Conservation (phyloP, 2,888 invertebrate species). For the Polia nebulosa region DNA sequence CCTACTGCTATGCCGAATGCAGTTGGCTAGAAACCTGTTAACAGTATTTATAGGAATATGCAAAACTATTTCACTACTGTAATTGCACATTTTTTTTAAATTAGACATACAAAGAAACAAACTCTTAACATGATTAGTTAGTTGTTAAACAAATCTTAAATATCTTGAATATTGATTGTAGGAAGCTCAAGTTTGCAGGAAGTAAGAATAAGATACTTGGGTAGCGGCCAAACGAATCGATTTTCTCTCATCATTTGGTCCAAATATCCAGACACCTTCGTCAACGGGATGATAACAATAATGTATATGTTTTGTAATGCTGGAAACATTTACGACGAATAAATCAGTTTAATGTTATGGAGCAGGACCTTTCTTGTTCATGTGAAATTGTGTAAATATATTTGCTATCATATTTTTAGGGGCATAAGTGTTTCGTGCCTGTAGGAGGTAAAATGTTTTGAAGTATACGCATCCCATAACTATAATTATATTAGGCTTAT, state of each 20-base stretch:
- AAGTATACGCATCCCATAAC: background rate
- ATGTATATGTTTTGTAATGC: background rate
- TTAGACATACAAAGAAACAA: background rate
- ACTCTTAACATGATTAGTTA: background rate
- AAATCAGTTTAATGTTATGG: constrained; percentile 15
- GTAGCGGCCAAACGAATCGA: constrained; percentile 73
- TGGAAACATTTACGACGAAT: constrained; percentile 8
- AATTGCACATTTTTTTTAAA: no score
- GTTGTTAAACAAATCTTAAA: background rate
- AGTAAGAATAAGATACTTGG: constrained; percentile 64
- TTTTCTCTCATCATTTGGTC: constrained; percentile 62
- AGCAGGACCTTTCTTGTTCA: background rate
- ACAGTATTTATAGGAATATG: no score
- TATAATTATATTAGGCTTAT: constrained; percentile 58
- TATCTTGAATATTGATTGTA: constrained; percentile 4
- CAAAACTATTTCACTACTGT: no score
- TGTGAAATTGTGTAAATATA: background rate
- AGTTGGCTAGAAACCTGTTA: background rate
- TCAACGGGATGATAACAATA: constrained; percentile 8
- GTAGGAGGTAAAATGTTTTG: background rate
- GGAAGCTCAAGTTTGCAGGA: constrained; percentile 36
- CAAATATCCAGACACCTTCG: constrained; percentile 25
- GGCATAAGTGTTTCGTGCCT: background rate
- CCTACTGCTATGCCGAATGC: background rate
- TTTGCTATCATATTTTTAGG: background rate